These are phyloP conservation scores for Takifugu ocellatus DNA, from an alignment of 2,797 vertebrate species.

Conservation along the genomic window DNA sequence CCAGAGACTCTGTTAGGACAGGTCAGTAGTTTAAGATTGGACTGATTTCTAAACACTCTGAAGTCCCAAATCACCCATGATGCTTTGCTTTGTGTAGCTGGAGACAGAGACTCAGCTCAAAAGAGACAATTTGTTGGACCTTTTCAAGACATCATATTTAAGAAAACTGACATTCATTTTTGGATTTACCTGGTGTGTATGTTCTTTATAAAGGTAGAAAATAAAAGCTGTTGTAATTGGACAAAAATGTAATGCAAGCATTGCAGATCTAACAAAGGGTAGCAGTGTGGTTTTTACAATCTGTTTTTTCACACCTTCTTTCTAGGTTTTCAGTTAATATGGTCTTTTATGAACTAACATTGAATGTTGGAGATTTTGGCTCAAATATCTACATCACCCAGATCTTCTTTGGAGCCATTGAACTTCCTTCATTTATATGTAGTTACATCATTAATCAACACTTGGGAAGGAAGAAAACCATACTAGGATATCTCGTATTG, in stretches of 20 bases:
- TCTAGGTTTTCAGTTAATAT: slow-evolving; percentile 80
- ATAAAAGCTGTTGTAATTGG: background rate
- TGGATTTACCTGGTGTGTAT: slow-evolving; percentile 10
- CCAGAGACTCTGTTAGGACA: slow-evolving; percentile 65
- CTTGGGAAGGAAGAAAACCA: slow-evolving; percentile 73
- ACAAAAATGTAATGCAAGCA: too few relatives aligned
- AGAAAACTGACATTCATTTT: slow-evolving; percentile 71
- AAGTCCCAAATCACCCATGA: background rate
- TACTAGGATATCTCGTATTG: slow-evolving; percentile 60
- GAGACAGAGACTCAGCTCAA: slow-evolving; percentile 42
- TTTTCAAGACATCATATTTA: slow-evolving; percentile 69
- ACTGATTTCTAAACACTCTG: background rate
- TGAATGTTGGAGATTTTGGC: slow-evolving; percentile 71
- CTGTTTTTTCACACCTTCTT: background rate
- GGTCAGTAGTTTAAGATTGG: slow-evolving; percentile 52
- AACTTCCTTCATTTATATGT: slow-evolving; percentile 68
- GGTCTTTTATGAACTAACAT: slow-evolving; percentile 78
- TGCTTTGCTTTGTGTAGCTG: slow-evolving; percentile 43
- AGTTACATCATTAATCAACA: slow-evolving; percentile 66
- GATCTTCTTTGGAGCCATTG: slow-evolving; percentile 77
- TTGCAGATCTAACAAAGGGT: too few relatives aligned
- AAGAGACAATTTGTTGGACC: slow-evolving; percentile 66
- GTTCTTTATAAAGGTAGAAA: background rate
- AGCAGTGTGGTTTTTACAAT: too few relatives aligned
- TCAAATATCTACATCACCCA: slow-evolving; percentile 77